Evolutionary conservation across 1,140 invertebrate species (phyloP).

Genomic region (Drosophila bipectinata): DNA sequence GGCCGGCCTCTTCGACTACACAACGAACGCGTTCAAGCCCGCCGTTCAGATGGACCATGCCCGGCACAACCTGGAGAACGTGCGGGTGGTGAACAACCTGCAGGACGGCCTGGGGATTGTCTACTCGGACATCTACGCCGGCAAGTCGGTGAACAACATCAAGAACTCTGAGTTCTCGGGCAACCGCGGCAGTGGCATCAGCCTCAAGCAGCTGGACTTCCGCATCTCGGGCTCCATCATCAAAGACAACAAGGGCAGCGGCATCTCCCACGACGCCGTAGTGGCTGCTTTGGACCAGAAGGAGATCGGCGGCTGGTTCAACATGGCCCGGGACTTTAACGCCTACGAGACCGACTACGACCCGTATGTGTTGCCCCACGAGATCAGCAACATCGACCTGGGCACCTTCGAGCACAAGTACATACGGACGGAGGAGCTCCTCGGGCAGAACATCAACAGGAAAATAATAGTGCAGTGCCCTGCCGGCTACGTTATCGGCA

Average conservation of each 20-base stretch:
- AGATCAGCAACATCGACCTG: slow-evolving; percentile 87
- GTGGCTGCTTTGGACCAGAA: slow-evolving; percentile 93
- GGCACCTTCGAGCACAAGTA: slow-evolving; percentile 91
- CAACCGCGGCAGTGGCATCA: slow-evolving; percentile 95
- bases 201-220: slow-evolving; percentile 94
- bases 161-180: slow-evolving; percentile 94
- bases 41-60: slow-evolving; percentile 98
- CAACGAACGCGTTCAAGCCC: slow-evolving; percentile 94
- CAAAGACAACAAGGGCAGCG: slow-evolving; percentile 93
- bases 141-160: slow-evolving; percentile 93
- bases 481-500: slow-evolving; percentile 91
- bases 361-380: slow-evolving; percentile 88
- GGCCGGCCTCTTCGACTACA: slow-evolving; percentile 97
- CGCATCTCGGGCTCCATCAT: slow-evolving; percentile 90
- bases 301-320: slow-evolving; percentile 96
- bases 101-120: slow-evolving; percentile 95
- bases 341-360: slow-evolving; percentile 88
- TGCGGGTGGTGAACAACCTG: slow-evolving; percentile 91
- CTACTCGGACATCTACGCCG: slow-evolving; percentile 94
- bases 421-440: slow-evolving; percentile 88
- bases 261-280: slow-evolving; percentile 96
- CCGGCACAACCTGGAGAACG: slow-evolving; percentile 94
- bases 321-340: slow-evolving; percentile 87
- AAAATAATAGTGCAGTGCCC: slow-evolving; percentile 87
- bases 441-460: slow-evolving; percentile 86